A percentile compares a stretch with the other conserved stretches of the same genome.
Conservation (phyloP, 2,797 vertebrate genomes). For the Bovichtus variegatus region DNA sequence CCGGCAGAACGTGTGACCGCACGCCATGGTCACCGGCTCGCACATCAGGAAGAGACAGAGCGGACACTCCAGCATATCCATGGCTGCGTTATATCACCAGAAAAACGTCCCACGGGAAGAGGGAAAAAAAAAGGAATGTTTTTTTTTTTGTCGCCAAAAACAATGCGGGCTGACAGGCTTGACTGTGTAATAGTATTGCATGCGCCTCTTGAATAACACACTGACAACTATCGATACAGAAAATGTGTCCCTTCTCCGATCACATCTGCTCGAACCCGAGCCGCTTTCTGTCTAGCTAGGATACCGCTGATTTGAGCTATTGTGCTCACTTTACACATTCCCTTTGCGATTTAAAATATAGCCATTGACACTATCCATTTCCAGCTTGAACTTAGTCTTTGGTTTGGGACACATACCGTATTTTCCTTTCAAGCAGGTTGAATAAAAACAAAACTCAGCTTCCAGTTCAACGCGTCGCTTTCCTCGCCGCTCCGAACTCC, state of each 20-base stretch:
- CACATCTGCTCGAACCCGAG: constrained; percentile 25
- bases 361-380: constrained; percentile 26
- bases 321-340: constrained; percentile 9
- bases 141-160: constrained; percentile 19
- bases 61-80: constrained; percentile 89
- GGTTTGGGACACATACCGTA: constrained; percentile 48
- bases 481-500: constrained; percentile 42
- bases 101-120: constrained; percentile 8
- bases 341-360: neutral
- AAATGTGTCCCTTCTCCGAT: neutral
- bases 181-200: constrained; percentile 10
- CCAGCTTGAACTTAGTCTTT: constrained; percentile 56
- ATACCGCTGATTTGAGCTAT: neutral
- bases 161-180: constrained; percentile 5
- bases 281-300: neutral
- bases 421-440: constrained; percentile 41
- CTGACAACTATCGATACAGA: constrained; percentile 1
- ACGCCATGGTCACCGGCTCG: constrained; percentile 90
- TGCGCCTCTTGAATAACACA: constrained; percentile 43
- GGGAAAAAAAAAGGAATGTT: neutral
- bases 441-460: constrained; percentile 30
- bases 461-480: constrained; percentile 20
- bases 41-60: constrained; percentile 86
- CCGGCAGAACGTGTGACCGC: constrained; percentile 91
- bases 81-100: constrained; percentile 57